These are phyloP conservation scores for Drosophila rellima DNA, from an alignment of 2,888 invertebrate species.

Conservation along the genomic window DNA sequence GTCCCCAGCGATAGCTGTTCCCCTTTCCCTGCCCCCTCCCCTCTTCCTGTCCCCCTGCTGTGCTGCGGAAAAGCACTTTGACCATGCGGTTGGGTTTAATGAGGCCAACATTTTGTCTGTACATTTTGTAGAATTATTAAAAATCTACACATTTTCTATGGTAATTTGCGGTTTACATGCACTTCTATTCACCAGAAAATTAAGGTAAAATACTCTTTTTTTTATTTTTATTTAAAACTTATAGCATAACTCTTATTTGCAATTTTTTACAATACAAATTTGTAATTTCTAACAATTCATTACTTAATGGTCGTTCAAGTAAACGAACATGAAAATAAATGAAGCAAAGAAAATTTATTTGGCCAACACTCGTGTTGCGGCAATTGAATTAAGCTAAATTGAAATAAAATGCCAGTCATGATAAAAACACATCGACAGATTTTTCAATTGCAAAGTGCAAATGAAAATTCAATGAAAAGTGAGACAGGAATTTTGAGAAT, in stretches of 20 bases:
- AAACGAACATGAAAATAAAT: conserved; percentile 5
- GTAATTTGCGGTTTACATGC: conserved; percentile 36
- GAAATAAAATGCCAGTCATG: conserved; percentile 28
- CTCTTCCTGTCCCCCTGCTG: background rate
- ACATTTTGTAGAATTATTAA: conserved; percentile 26
- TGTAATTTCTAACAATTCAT: background rate
- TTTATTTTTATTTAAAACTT: too few relatives aligned
- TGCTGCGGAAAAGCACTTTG: conserved; percentile 42
- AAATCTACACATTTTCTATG: conserved; percentile 26
- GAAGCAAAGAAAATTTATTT: conserved; percentile 1
- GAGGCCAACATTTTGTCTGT: conserved; percentile 15
- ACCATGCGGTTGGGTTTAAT: conserved; percentile 48
- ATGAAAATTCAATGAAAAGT: background rate
- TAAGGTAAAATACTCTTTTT: too few relatives aligned
- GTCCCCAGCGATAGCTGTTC: conserved; percentile 17
- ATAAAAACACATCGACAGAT: conserved; percentile 5
- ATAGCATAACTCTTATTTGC: too few relatives aligned
- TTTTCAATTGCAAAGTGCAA: background rate
- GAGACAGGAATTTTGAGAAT: background rate
- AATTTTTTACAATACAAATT: too few relatives aligned
- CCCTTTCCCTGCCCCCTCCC: background rate
- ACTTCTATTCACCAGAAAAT: conserved; percentile 15
- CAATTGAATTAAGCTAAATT: conserved; percentile 34
- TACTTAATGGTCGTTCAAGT: conserved; percentile 14
- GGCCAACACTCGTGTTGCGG: conserved; percentile 9